These are phyloP conservation scores for Tetranychus piercei DNA, from an alignment of 2,888 invertebrate genomes.

Conservation along the genomic window DNA sequence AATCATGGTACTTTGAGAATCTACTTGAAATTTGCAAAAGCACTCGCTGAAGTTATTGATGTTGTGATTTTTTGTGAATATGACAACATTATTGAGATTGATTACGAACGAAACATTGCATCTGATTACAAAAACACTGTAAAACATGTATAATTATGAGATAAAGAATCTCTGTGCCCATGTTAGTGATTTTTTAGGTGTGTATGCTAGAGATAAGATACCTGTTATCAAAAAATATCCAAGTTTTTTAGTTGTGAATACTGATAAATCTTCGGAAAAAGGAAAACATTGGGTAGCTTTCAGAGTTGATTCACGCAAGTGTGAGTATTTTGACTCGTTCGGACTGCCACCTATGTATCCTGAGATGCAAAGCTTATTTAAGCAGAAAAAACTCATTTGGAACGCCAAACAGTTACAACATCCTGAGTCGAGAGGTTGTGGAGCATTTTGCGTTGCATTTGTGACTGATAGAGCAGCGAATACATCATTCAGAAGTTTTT, in stretches of 20 bases:
- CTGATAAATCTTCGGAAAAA: background rate
- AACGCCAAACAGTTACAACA: background rate
- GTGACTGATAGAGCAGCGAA: background rate
- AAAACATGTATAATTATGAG: conserved; percentile 11
- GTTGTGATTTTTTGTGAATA: conserved; percentile 9
- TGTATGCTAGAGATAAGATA: conserved; percentile 1
- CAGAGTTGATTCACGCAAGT: background rate
- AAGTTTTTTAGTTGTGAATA: conserved; percentile 9
- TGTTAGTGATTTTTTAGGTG: background rate
- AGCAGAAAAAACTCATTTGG: background rate
- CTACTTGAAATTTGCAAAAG: background rate
- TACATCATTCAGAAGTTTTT: too few relatives aligned
- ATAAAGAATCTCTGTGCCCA: background rate
- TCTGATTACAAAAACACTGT: conserved; percentile 8
- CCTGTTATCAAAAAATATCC: background rate
- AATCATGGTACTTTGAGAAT: conserved; percentile 9
- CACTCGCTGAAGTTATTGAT: conserved; percentile 11
- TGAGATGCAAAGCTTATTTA: background rate
- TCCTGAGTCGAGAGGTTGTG: background rate
- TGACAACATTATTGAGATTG: conserved; percentile 15
- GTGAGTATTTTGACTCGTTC: conserved; percentile 16
- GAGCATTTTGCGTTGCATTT: conserved; percentile 5
- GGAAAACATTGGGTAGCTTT: conserved; percentile 16
- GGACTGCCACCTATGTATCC: conserved; percentile 12
- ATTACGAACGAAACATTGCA: background rate